Evolutionary conservation across 2,113 vertebrate species (phyloP).

Genomic region (Oriolus oriolus): DNA sequence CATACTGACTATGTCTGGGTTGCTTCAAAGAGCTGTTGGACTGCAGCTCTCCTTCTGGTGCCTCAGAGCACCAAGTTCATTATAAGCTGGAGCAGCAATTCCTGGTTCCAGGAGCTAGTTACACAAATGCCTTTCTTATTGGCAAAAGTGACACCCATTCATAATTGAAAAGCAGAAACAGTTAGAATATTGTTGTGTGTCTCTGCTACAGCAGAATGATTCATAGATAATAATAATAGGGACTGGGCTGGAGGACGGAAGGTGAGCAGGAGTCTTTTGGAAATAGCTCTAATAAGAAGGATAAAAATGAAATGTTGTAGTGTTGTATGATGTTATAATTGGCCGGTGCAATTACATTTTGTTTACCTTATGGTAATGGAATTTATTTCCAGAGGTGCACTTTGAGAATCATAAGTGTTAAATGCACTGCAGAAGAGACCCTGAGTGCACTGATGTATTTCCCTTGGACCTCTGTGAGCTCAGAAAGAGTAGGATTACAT

Average conservation of each 20-base stretch:
- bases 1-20: not conserved
- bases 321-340: constrained; percentile 11
- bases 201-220: not conserved
- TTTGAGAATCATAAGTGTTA: constrained; percentile 8
- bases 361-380: not conserved
- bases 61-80: not conserved
- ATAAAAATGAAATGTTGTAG: not conserved
- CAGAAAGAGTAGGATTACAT: constrained; percentile 6
- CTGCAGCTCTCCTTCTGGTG: not conserved
- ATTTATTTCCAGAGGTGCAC: not conserved
- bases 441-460: not conserved
- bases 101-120: not conserved
- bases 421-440: not conserved
- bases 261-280: not conserved
- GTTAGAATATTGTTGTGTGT: constrained; percentile 8
- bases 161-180: constrained; percentile 24
- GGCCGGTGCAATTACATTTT: constrained; percentile 11
- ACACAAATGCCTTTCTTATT: constrained; percentile 4
- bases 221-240: constrained; percentile 40
- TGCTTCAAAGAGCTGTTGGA: not conserved
- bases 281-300: not conserved
- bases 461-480: not conserved
- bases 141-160: not conserved
- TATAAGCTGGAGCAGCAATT: constrained; percentile 6
- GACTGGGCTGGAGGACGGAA: not conserved